Percentiles rank a stretch among this genome's conserved stretches.
These are phyloP conservation scores for Chiloscyllium punctatum DNA, from an alignment of 2,797 vertebrate genomes.

Conservation along the genomic window DNA sequence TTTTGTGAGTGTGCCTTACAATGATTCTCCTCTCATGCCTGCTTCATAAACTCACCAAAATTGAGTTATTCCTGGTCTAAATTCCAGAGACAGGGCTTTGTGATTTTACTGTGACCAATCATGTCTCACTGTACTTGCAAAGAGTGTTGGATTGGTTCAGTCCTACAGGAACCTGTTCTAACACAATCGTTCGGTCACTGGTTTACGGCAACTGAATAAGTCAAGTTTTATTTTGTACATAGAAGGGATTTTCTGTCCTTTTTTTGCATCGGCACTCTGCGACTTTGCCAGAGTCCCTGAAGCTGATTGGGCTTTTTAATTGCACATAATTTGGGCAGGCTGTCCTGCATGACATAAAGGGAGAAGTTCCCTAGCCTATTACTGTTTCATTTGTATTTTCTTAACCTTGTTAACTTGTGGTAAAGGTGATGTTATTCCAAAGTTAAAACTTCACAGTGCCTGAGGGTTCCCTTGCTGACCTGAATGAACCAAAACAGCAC, in stretches of 20 bases:
- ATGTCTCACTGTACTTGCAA: not conserved
- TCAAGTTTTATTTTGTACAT: not conserved
- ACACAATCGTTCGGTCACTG: not conserved
- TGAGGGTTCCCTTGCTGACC: not conserved
- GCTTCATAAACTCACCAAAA: not conserved
- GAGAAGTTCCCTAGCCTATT: not conserved
- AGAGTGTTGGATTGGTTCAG: not conserved
- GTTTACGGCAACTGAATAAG: not conserved
- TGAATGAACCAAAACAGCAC: not conserved
- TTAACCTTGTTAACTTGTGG: not conserved
- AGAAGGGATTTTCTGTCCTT: not conserved
- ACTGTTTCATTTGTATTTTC: not conserved
- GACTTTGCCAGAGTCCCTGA: not conserved
- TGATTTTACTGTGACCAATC: not conserved
- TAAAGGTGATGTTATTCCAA: not conserved
- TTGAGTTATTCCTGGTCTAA: not conserved
- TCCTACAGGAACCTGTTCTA: not conserved
- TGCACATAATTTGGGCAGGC: not conserved
- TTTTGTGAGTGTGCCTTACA: not conserved
- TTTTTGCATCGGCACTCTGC: not conserved
- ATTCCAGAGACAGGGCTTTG: not conserved
- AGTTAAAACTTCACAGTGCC: not conserved
- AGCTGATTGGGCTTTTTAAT: not conserved
- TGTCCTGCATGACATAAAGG: not conserved
- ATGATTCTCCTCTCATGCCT: too few species aligned